Conservation (phyloP, 2,797 vertebrate species). For the Fringilla coelebs region DNA sequence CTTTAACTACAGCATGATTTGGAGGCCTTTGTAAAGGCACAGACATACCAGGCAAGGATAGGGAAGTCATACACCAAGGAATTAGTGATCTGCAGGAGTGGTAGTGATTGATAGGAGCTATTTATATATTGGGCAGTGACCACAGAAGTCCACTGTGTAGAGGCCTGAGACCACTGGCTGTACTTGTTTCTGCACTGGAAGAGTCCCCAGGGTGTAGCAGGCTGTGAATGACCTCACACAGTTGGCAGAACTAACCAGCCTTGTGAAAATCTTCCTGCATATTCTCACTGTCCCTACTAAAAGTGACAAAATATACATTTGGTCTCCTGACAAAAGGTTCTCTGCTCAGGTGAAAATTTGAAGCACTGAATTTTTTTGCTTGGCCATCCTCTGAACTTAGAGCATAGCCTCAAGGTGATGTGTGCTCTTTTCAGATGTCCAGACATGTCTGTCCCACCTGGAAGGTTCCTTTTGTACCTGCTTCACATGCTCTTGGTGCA, state of each 20-base stretch:
- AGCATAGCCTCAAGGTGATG: not conserved
- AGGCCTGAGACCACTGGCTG: not conserved
- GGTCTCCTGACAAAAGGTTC: not conserved
- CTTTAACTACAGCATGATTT: rapidly evolving
- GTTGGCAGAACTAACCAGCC: not conserved
- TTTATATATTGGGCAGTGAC: not conserved
- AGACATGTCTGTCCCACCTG: not conserved
- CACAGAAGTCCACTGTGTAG: not conserved
- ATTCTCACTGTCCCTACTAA: not conserved
- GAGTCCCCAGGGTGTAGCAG: not conserved
- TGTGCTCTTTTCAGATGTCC: not conserved
- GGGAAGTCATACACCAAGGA: rapidly evolving
- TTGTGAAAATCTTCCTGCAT: not conserved
- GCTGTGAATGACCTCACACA: not conserved
- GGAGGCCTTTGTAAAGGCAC: not conserved
- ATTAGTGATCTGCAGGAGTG: not conserved
- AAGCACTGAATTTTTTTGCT: not conserved
- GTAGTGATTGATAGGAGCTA: not conserved
- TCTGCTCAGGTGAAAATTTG: not conserved
- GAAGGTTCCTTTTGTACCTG: not conserved
- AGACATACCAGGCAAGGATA: not conserved
- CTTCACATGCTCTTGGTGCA: not conserved
- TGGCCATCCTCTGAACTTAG: not conserved
- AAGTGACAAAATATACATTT: not conserved
- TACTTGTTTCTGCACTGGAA: not conserved